phyloP scores from a whole-genome alignment of 2,888 invertebrate species.

The Drosophila rellima region DNA sequence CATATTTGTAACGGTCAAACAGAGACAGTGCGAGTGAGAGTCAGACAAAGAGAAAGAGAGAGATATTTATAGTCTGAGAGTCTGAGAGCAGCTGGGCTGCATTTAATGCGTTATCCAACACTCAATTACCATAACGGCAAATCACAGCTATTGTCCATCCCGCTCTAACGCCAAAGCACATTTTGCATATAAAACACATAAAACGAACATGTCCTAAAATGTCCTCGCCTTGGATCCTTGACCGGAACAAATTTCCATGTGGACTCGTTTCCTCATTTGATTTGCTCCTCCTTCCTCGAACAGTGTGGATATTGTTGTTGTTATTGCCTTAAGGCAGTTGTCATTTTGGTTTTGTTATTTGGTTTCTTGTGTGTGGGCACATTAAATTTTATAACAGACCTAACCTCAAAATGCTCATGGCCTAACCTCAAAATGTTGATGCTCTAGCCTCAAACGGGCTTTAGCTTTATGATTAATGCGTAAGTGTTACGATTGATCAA shows the following conservation, averaged over 20 bases:
- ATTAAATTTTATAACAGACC: conserved; percentile 61
- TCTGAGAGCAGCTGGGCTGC: conserved; percentile 51
- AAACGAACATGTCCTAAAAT: conserved; percentile 83
- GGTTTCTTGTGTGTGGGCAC: conserved; percentile 56
- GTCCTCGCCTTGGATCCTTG: conserved; percentile 48
- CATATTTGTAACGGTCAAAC: conserved; percentile 72
- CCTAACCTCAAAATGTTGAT: conserved; percentile 60
- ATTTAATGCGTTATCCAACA: conserved; percentile 81
- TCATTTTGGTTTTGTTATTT: conserved; percentile 39
- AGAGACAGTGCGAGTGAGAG: conserved; percentile 2
- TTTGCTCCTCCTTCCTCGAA: conserved; percentile 33
- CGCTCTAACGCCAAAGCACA: conserved; percentile 47
- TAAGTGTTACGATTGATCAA: neutral
- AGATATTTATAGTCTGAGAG: conserved; percentile 64
- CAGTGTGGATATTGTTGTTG: conserved; percentile 10
- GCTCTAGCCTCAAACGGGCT: conserved; percentile 40
- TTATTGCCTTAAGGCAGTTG: conserved; percentile 57
- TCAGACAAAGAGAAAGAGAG: conserved; percentile 22
- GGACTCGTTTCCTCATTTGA: conserved; percentile 67
- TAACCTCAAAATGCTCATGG: conserved; percentile 49
- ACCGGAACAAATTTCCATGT: conserved; percentile 74
- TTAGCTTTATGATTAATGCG: conserved; percentile 30
- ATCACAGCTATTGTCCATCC: conserved; percentile 49
- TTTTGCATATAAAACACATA: conserved; percentile 86
- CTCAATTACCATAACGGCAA: conserved; percentile 78